A percentile compares a stretch with the other conserved stretches of the same genome.
Evolutionary conservation across 2,888 invertebrate species (phyloP).

Genomic region (Synergus japonicus): DNA sequence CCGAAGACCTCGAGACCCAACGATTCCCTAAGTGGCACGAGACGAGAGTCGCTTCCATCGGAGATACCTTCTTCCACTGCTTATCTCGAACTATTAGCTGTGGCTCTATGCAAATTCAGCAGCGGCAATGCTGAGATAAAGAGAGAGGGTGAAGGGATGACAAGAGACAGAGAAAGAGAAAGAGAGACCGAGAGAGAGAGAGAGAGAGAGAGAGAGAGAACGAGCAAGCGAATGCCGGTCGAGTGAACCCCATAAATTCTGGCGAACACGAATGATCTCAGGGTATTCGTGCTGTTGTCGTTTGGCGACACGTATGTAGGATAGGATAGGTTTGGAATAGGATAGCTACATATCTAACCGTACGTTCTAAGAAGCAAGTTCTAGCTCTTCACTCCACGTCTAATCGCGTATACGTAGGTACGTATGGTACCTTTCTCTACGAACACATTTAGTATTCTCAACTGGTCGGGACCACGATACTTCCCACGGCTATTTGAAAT

Average conservation of each 20-base stretch:
- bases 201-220: conserved; percentile 5
- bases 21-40: conserved; percentile 57
- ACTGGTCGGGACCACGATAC: conserved; percentile 66
- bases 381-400: conserved; percentile 55
- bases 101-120: conserved; percentile 73
- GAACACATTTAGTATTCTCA: conserved; percentile 71
- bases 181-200: conserved; percentile 24
- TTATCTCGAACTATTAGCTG: conserved; percentile 73
- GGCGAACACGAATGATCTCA: conserved; percentile 69
- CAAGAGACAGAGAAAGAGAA: background rate
- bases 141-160: conserved; percentile 47
- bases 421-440: conserved; percentile 56
- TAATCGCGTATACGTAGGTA: conserved; percentile 53
- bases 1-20: conserved; percentile 1
- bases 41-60: conserved; percentile 45
- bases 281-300: conserved; percentile 64
- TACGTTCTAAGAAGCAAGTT: conserved; percentile 61
- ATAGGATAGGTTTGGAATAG: conserved; percentile 48
- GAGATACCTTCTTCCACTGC: conserved; percentile 61
- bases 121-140: conserved; percentile 58
- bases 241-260: conserved; percentile 71
- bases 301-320: conserved; percentile 60
- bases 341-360: conserved; percentile 58
- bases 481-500: conserved; percentile 76
- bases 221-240: conserved; percentile 62